phyloP scores from a whole-genome alignment of 2,888 invertebrate species.

The Mesorhabditis spiculigera region DNA sequence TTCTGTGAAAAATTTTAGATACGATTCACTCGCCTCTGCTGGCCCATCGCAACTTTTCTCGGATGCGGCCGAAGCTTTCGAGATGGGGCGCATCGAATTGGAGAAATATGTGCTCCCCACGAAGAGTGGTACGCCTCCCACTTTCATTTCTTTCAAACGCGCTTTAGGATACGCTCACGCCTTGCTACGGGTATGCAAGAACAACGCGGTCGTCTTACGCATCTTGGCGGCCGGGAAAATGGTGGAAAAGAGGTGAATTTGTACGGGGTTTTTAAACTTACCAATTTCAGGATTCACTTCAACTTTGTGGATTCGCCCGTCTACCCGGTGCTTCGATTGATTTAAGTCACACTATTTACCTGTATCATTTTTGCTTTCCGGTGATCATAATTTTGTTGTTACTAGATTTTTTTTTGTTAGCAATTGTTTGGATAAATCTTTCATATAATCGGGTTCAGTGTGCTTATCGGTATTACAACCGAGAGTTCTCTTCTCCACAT shows the following conservation, averaged over 20 bases:
- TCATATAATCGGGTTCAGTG: too few relatives aligned
- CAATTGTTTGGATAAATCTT: too few relatives aligned
- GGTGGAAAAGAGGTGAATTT: background rate
- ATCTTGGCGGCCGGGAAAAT: constrained; percentile 11
- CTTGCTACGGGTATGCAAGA: constrained; percentile 12
- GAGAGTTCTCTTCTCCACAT: too few relatives aligned
- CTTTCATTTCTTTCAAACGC: too few relatives aligned
- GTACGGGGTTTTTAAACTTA: background rate
- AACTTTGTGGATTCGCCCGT: background rate
- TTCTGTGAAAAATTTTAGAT: background rate
- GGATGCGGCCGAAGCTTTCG: constrained; percentile 11
- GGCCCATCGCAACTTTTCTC: constrained; percentile 9
- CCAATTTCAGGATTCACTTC: constrained; percentile 4
- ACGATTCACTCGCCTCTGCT: background rate
- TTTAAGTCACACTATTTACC: too few relatives aligned
- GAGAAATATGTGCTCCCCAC: background rate
- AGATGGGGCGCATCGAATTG: background rate
- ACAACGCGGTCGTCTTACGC: constrained; percentile 15
- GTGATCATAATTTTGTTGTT: too few relatives aligned
- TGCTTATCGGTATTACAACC: too few relatives aligned
- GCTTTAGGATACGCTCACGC: background rate
- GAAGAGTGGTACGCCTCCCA: too few relatives aligned
- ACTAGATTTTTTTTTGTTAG: too few relatives aligned
- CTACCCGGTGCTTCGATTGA: background rate
- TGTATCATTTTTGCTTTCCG: too few relatives aligned